Conservation (phyloP, 2,888 invertebrate genomes). For the Antheraea yamamai region DNA sequence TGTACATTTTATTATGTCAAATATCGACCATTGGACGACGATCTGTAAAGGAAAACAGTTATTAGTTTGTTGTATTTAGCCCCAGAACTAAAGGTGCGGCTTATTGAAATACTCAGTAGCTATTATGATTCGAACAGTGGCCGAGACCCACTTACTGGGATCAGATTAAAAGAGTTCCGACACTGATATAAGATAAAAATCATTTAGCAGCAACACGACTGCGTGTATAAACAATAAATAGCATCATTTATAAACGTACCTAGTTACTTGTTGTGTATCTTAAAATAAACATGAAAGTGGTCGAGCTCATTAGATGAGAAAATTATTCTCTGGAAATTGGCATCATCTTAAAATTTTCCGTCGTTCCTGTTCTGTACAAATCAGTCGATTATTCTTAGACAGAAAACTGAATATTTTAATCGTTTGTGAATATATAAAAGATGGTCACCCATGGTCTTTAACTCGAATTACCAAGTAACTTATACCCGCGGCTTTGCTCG, state of each 20-base stretch:
- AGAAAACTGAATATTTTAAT: too few species aligned
- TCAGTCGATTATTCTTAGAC: background rate
- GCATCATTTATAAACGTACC: background rate
- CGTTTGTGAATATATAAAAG: too few species aligned
- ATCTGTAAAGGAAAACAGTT: background rate
- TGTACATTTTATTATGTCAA: too few species aligned
- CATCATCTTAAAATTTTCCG: background rate
- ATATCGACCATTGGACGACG: too few species aligned
- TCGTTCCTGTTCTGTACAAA: background rate
- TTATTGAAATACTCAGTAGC: background rate
- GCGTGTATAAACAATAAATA: background rate
- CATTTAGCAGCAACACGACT: constrained; percentile 10
- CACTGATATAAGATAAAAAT: constrained; percentile 12
- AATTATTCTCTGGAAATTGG: background rate
- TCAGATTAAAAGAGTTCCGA: constrained; percentile 15
- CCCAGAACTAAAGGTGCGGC: background rate
- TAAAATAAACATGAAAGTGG: constrained; percentile 5
- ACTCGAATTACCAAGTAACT: too few species aligned
- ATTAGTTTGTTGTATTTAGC: background rate
- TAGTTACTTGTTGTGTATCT: background rate
- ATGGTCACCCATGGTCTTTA: too few species aligned
- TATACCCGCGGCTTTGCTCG: too few species aligned
- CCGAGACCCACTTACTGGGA: constrained; percentile 13
- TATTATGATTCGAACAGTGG: background rate
- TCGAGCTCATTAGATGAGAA: constrained; percentile 2